These are phyloP conservation scores for Wasmannia auropunctata DNA, from an alignment of 1,140 invertebrate genomes.

Conservation along the genomic window DNA sequence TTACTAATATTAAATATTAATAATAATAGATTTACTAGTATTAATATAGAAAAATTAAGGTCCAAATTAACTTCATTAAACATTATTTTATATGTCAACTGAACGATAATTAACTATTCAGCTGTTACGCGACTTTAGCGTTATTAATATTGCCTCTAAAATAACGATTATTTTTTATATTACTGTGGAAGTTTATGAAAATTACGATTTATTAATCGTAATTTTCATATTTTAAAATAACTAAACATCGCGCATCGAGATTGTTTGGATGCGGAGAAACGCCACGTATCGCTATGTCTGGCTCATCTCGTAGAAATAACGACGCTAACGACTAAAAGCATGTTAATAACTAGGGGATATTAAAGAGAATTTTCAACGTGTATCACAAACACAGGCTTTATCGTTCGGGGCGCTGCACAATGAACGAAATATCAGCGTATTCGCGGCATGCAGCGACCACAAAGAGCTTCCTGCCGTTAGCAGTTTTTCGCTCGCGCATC, in stretches of 20 bases:
- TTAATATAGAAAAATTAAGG: background rate
- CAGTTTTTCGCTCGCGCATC: background rate
- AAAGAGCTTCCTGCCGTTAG: conserved; percentile 14
- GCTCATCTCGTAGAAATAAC: background rate
- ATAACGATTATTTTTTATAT: background rate
- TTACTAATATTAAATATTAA: background rate
- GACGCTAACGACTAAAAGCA: background rate
- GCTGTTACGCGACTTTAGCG: background rate
- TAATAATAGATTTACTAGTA: background rate
- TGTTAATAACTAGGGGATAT: background rate
- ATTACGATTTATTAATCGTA: background rate
- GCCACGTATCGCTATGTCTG: background rate
- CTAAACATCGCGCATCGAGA: background rate
- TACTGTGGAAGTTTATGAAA: background rate
- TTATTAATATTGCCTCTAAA: background rate
- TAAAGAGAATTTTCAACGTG: background rate
- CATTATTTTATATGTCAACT: too few relatives aligned
- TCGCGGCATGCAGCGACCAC: background rate
- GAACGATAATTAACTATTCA: background rate
- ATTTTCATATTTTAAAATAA: background rate
- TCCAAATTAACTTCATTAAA: background rate
- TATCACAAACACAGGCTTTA: background rate
- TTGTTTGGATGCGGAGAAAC: background rate
- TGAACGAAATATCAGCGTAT: conserved; percentile 9
- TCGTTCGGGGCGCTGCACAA: background rate